These are phyloP conservation scores for Hippoglossus stenolepis DNA, from an alignment of 2,113 vertebrate species.

Conservation along the genomic window DNA sequence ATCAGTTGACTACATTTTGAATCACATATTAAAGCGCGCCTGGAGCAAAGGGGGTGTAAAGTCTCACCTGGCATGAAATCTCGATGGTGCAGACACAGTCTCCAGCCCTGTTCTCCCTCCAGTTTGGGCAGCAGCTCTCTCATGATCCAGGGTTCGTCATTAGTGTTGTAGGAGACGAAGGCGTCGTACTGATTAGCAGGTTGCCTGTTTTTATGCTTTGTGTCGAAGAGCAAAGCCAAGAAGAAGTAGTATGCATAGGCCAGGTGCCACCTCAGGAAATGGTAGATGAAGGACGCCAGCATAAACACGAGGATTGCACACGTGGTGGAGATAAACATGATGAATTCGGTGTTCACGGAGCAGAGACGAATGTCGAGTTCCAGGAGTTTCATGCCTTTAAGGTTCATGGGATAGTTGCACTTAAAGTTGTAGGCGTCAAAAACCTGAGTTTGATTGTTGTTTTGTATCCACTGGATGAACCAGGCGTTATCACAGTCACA, in stretches of 20 bases:
- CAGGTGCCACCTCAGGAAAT: conserved; percentile 77
- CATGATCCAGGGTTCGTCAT: conserved; percentile 82
- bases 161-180: conserved; percentile 82
- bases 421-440: conserved; percentile 70
- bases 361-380: conserved; percentile 64
- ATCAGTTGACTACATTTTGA: too few species aligned
- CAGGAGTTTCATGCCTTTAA: conserved; percentile 62
- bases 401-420: conserved; percentile 76
- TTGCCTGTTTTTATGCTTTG: conserved; percentile 53
- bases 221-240: conserved; percentile 73
- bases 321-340: conserved; percentile 66
- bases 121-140: conserved; percentile 77
- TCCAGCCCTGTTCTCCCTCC: conserved; percentile 82
- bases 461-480: conserved; percentile 72
- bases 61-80: conserved; percentile 83
- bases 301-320: conserved; percentile 51
- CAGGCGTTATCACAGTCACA: conserved; percentile 78
- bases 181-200: conserved; percentile 75
- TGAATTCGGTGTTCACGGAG: conserved; percentile 33
- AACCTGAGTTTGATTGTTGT: conserved; percentile 73
- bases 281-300: conserved; percentile 64
- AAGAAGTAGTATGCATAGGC: conserved; percentile 80
- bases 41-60: neutral
- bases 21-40: too few species aligned
- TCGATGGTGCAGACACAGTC: conserved; percentile 83